Percentiles rank a stretch among this genome's conserved stretches.
Conservation (phyloP, 2,797 vertebrate genomes). For the Eremophila alpestris region DNA sequence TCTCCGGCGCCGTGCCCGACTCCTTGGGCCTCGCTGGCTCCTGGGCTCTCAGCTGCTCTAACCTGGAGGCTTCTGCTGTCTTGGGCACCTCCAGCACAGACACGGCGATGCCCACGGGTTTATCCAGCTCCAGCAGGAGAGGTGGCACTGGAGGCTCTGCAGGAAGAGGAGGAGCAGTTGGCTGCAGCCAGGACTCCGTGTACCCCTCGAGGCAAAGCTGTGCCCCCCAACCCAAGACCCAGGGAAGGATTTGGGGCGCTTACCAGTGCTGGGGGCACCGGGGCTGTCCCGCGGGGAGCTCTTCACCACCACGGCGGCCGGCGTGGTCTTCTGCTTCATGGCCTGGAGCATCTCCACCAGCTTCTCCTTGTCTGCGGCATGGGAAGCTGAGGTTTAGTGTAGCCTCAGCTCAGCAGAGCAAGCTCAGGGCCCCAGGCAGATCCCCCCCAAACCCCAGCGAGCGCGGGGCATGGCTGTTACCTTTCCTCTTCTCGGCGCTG, state of each 20-base stretch:
- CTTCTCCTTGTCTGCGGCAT: slow-evolving; percentile 89
- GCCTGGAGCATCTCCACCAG: slow-evolving; percentile 91
- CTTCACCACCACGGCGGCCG: slow-evolving; percentile 81
- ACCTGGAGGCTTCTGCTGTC: slow-evolving; percentile 72
- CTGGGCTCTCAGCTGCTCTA: slow-evolving; percentile 81
- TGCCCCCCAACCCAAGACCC: fast-evolving
- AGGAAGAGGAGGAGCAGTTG: slow-evolving; percentile 24
- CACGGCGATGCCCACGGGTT: slow-evolving; percentile 73
- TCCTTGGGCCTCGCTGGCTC: slow-evolving; percentile 81
- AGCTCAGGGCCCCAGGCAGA: background rate
- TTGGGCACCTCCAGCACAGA: slow-evolving; percentile 76
- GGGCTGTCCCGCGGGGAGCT: slow-evolving; percentile 85
- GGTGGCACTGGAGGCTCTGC: slow-evolving; percentile 80
- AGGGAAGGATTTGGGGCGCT: slow-evolving; percentile 12
- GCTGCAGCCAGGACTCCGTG: fast-evolving
- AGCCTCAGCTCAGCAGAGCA: slow-evolving; percentile 48
- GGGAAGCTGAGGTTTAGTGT: slow-evolving; percentile 69
- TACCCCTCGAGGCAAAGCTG: fast-evolving
- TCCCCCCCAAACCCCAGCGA: fast-evolving
- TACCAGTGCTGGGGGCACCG: slow-evolving; percentile 76
- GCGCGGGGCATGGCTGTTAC: slow-evolving; percentile 63
- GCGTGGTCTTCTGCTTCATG: slow-evolving; percentile 89
- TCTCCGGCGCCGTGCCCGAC: slow-evolving; percentile 74
- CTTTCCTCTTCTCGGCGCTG: slow-evolving; percentile 90
- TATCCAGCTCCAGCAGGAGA: slow-evolving; percentile 80